Evolutionary conservation across 2,113 vertebrate genomes (phyloP).

Genomic region (Sardina pilchardus): DNA sequence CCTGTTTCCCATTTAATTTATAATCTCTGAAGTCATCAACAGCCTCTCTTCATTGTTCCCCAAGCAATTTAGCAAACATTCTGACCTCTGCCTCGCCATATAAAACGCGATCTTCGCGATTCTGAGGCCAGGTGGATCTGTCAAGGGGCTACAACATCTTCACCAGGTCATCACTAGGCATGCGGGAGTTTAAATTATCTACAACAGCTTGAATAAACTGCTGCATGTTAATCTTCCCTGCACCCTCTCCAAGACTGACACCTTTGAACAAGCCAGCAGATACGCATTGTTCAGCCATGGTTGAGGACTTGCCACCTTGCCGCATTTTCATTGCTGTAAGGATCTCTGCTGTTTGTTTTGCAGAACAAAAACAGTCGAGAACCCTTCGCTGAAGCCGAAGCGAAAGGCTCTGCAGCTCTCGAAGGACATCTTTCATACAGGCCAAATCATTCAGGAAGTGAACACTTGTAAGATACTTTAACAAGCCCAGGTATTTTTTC

Average conservation of each 20-base stretch:
- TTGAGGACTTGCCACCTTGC: neutral
- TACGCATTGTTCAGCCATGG: no score
- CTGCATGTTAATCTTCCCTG: neutral
- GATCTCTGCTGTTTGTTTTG: neutral
- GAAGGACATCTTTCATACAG: slow-evolving; percentile 2
- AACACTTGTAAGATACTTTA: neutral
- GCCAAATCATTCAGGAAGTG: neutral
- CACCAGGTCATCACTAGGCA: neutral
- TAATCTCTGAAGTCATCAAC: neutral
- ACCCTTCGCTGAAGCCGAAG: neutral
- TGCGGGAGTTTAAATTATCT: neutral
- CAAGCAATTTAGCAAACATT: neutral
- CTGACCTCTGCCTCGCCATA: neutral
- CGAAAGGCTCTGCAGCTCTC: neutral
- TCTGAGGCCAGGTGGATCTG: neutral
- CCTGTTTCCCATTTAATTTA: neutral
- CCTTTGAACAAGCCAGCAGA: no score
- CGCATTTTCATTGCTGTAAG: neutral
- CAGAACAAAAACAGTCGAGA: neutral
- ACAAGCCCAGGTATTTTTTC: neutral
- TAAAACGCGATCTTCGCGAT: no score
- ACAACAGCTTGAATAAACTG: neutral
- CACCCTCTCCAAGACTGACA: no score
- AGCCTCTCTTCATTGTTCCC: neutral
- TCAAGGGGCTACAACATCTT: neutral